phyloP scores from a whole-genome alignment of 2,113 vertebrate species.

The Pangasianodon hypophthalmus region DNA sequence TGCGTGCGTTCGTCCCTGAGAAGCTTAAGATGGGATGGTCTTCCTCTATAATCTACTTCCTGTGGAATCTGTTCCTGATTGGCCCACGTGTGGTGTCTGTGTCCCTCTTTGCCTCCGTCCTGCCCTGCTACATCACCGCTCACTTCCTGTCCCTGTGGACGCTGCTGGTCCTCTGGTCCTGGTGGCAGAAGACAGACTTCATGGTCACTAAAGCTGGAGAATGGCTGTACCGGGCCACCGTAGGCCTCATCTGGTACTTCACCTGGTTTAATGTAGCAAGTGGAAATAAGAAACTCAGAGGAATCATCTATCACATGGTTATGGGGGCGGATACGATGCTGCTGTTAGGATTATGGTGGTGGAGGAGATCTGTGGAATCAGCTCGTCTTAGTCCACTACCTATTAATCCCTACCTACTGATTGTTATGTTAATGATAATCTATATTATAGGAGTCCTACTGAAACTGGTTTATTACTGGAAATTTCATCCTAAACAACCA shows the following conservation, averaged over 20 bases:
- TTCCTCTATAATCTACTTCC: constrained; percentile 70
- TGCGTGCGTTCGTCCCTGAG: constrained; percentile 60
- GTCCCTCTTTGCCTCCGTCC: constrained; percentile 71
- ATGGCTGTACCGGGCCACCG: constrained; percentile 74
- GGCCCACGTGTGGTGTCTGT: constrained; percentile 70
- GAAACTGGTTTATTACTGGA: constrained; percentile 59
- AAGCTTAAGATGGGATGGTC: constrained; percentile 62
- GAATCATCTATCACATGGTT: constrained; percentile 76
- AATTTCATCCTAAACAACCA: constrained; percentile 55
- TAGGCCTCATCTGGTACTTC: constrained; percentile 82
- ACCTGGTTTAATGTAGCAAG: constrained; percentile 79
- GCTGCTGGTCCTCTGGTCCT: constrained; percentile 75
- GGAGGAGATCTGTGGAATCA: constrained; percentile 44
- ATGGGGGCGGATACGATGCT: constrained; percentile 73
- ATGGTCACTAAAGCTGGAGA: constrained; percentile 67
- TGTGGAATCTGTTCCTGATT: constrained; percentile 82
- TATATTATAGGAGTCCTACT: constrained; percentile 52
- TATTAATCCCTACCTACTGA: accelerated
- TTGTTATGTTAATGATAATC: background rate
- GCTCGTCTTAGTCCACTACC: background rate
- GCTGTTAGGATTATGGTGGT: constrained; percentile 73
- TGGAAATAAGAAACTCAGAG: constrained; percentile 66
- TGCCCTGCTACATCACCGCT: constrained; percentile 61
- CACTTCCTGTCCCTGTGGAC: constrained; percentile 76
- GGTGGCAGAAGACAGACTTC: constrained; percentile 75